phyloP scores from a whole-genome alignment of 2,113 vertebrate genomes.

The Upupa epops region DNA sequence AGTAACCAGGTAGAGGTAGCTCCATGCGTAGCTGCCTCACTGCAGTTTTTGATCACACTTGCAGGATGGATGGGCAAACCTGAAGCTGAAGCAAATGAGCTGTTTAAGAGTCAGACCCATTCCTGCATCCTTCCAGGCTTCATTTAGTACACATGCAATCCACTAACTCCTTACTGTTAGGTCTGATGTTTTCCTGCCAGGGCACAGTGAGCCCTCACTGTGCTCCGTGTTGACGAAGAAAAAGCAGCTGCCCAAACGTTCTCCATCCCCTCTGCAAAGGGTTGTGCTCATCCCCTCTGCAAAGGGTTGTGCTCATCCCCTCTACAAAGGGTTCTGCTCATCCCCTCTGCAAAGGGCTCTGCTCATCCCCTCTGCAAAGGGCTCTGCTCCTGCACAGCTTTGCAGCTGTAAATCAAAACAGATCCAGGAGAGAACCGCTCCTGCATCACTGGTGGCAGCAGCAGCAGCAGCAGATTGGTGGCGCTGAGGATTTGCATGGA shows the following conservation, averaged over 20 bases:
- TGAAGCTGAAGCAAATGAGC: not conserved
- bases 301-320: not conserved
- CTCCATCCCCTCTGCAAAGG: accelerated
- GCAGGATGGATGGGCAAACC: not conserved
- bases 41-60: not conserved
- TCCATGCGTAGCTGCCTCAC: accelerated
- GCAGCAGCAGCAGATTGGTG: not conserved
- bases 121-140: not conserved
- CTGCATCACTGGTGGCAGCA: accelerated
- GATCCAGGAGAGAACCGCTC: not conserved
- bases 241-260: not conserved
- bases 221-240: not conserved
- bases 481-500: not conserved
- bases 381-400: accelerated
- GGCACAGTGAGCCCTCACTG: not conserved
- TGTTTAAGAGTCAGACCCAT: not conserved
- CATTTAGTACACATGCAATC: not conserved
- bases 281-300: accelerated
- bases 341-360: not conserved
- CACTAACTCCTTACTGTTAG: accelerated
- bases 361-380: accelerated
- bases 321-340: not conserved
- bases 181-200: not conserved
- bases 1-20: not conserved
- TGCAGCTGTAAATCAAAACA: not conserved